A percentile compares a stretch with the other conserved stretches of the same genome.
Conservation (phyloP, 2,113 vertebrate genomes). For the Macquaria australasica region DNA sequence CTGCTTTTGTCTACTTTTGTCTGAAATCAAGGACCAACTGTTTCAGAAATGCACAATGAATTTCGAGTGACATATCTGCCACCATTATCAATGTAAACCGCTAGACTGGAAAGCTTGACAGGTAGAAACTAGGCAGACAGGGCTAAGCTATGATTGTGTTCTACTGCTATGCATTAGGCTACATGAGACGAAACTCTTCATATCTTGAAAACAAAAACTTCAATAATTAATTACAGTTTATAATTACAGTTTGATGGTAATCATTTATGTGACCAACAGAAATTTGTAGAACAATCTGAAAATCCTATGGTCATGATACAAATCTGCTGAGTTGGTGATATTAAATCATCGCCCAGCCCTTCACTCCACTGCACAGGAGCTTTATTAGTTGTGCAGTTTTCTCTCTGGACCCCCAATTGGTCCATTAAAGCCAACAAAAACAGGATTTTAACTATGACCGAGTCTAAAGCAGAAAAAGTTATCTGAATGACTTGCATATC, state of each 20-base stretch:
- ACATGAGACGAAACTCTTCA: background rate
- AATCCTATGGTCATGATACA: background rate
- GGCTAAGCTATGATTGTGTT: background rate
- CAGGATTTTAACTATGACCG: background rate
- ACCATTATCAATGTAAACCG: background rate
- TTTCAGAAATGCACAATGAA: background rate
- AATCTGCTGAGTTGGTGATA: background rate
- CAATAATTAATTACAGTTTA: background rate
- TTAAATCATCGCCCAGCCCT: background rate
- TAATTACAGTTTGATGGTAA: too few relatives aligned
- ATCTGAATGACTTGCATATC: slow-evolving; percentile 10
- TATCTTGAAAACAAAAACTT: background rate
- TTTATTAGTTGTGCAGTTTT: background rate
- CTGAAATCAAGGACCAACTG: background rate
- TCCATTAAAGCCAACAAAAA: background rate
- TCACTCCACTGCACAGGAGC: too few relatives aligned
- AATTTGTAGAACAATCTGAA: background rate
- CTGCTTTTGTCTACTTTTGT: too few relatives aligned
- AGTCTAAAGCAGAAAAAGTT: background rate
- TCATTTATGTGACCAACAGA: background rate
- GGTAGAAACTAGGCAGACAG: background rate
- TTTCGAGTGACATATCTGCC: background rate
- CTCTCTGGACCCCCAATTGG: background rate
- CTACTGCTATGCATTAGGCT: background rate
- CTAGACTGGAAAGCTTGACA: background rate